Percentiles rank a stretch among this genome's conserved stretches.
These are phyloP conservation scores for Agrenia bidenticulata DNA, from an alignment of 2,888 invertebrate genomes.

Conservation along the genomic window DNA sequence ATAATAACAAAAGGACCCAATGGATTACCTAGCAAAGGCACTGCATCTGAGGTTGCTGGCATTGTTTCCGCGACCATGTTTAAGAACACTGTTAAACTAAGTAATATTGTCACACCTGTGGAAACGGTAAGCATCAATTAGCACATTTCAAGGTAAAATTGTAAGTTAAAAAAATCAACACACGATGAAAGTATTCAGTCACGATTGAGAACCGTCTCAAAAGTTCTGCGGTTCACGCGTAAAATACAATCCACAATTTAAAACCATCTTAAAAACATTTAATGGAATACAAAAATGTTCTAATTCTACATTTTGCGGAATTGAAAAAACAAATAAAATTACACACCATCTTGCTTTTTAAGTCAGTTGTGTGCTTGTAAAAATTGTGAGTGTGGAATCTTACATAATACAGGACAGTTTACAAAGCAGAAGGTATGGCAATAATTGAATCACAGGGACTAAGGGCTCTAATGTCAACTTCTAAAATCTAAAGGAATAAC, in stretches of 20 bases:
- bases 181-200: background rate
- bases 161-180: background rate
- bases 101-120: conserved; percentile 91
- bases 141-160: background rate
- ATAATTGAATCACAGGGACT: no score
- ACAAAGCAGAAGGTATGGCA: no score
- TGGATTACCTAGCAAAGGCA: conserved; percentile 73
- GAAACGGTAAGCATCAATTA: conserved; percentile 51
- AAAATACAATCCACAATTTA: no score
- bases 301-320: no score
- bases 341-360: no score
- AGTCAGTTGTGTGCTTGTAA: no score
- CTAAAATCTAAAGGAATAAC: no score
- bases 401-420: no score
- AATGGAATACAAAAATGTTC: no score
- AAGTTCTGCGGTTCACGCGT: background rate
- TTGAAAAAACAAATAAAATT: background rate
- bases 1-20: conserved; percentile 19
- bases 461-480: no score
- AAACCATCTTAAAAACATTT: no score
- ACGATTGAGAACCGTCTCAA: background rate
- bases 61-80: conserved; percentile 98
- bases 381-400: no score
- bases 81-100: conserved; percentile 96
- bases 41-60: conserved; percentile 95